Base-by-base conservation (phyloP, 2,888 invertebrate genomes). In the Eulithis prunata region DNA sequence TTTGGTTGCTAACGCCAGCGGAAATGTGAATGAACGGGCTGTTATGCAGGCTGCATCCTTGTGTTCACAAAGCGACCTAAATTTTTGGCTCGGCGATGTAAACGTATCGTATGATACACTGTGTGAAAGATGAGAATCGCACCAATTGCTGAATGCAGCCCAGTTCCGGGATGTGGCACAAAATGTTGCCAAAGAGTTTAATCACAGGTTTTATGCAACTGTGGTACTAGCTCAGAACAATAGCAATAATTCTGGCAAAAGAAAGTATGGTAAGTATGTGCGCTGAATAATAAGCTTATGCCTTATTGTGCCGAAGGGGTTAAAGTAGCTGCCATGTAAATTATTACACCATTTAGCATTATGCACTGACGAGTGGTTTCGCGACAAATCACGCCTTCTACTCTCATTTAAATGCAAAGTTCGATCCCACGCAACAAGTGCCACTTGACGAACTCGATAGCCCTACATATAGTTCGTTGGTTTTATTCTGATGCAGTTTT, bases 391-490 rank as follows among this genome's bases (percentile, higher is more conserved):
- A 85, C 84, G 83, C 78, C 80, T 76, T 78, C 81, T 73, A 76
- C 75, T 75, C 73, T 75, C 75, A 78, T 86, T 84, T 81, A 79
- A 80, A 87, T 87, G 84, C 87, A 85, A 83, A 83, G 71, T 78
- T 72, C 74, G 78, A 78, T 83, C 89, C 88, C 85, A 90, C 87
- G 87, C 87, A 88, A 85, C 88, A 85, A 88, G 86, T 86, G 85
- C 84, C 83, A 84, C 81, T 85, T 82, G 79, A 74, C 78, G 75
- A 71, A 73, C 76, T 73, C 74, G 73, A 77, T 80, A 77, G 73
- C 70, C 69, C 70, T 61, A 64, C 71, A 32, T 32, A 32, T 6
- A 69, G 14, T 36, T 49, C 47, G 56, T 52, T 59, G 28, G 51
- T 57, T 65, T 61, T 45, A 63, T 59, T 49, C 66, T 60, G 54